Percentiles rank a stretch among this genome's conserved stretches.
Conservation (phyloP, 2,888 invertebrate genomes). For the Caenorhabditis virilis region DNA sequence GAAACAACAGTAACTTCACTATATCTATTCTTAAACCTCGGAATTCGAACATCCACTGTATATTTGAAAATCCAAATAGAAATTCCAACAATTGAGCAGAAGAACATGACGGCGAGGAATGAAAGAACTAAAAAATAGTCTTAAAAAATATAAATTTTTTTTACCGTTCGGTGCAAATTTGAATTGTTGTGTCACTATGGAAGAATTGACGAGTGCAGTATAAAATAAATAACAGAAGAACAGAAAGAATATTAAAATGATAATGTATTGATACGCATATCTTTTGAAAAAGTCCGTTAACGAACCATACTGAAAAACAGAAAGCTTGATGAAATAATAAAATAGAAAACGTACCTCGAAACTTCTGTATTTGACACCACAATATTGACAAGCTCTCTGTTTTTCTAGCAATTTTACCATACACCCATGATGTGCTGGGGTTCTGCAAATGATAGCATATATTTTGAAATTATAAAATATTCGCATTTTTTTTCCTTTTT, state of each 20-base stretch:
- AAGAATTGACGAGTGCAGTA: not conserved
- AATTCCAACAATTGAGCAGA: not conserved
- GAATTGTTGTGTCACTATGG: not conserved
- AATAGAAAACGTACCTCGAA: not conserved
- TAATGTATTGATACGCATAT: constrained; percentile 18
- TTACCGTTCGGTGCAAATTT: not conserved
- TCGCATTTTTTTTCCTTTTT: no score
- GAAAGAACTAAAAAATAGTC: constrained; percentile 11
- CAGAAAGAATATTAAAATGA: constrained; percentile 8
- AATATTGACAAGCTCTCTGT: constrained; percentile 15
- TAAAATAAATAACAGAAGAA: not conserved
- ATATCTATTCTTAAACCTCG: constrained; percentile 21
- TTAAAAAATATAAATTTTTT: not conserved
- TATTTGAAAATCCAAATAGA: not conserved
- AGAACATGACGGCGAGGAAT: constrained; percentile 14
- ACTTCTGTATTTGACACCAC: constrained; percentile 15
- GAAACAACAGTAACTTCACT: constrained; percentile 22
- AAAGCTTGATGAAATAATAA: not conserved
- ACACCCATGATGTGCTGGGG: constrained; percentile 25
- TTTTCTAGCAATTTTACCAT: constrained; percentile 10
- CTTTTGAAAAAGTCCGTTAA: constrained; percentile 16
- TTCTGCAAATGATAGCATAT: not conserved
- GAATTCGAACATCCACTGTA: constrained; percentile 1
- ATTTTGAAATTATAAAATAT: no score
- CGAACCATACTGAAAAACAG: constrained; percentile 16